These are phyloP conservation scores for Machaerirhynchus nigripectus DNA, from an alignment of 2,113 vertebrate genomes.

Conservation along the genomic window DNA sequence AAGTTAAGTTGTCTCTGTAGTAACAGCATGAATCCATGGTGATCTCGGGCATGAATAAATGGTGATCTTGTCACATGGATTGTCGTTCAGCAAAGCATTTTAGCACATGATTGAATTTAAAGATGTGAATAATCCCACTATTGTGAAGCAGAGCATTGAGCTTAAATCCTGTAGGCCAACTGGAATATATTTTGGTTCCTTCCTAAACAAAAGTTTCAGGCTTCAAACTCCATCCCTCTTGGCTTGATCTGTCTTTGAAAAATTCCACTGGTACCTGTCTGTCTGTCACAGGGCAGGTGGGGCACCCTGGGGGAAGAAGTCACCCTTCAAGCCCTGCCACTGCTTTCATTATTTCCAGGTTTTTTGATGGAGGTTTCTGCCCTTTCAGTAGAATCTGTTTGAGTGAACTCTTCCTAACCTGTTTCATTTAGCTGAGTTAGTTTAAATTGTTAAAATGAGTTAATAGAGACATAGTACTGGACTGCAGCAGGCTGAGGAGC, in stretches of 20 bases:
- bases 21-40: background rate
- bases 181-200: background rate
- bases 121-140: background rate
- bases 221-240: background rate
- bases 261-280: background rate
- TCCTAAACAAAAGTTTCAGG: background rate
- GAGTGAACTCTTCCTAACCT: slow-evolving; percentile 27
- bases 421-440: background rate
- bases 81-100: slow-evolving; percentile 26
- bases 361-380: background rate
- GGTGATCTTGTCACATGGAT: background rate
- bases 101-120: slow-evolving; percentile 25
- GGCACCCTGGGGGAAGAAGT: background rate
- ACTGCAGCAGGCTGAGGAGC: background rate
- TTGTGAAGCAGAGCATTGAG: background rate
- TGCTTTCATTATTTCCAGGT: background rate
- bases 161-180: background rate
- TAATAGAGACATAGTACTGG: background rate
- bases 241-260: background rate
- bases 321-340: background rate
- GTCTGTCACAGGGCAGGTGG: background rate
- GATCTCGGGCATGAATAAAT: background rate
- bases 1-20: background rate
- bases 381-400: background rate
- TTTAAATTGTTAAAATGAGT: background rate